Evolutionary conservation across 2,113 vertebrate genomes (phyloP).

Genomic region (Oncorhynchus tshawytscha): DNA sequence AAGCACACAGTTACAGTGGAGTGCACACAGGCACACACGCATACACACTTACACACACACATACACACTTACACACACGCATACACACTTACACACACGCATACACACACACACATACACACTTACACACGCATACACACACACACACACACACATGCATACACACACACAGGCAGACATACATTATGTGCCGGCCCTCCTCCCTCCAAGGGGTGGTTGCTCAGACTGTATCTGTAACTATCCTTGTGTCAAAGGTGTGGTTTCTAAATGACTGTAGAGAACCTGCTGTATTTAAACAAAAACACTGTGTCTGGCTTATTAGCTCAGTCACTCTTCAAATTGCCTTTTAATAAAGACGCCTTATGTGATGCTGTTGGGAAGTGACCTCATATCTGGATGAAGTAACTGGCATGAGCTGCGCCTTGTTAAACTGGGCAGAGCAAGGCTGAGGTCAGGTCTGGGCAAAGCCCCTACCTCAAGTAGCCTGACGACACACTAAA

Average conservation of each 20-base stretch:
- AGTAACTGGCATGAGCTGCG: not conserved
- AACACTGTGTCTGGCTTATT: not conserved
- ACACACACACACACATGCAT: not conserved
- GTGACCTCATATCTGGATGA: not conserved
- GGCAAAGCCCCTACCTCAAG: too few species aligned
- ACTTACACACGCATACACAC: not conserved
- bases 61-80: too few species aligned
- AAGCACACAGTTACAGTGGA: conserved; percentile 4
- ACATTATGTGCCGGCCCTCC: not conserved
- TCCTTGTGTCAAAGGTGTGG: not conserved
- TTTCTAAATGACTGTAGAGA: not conserved
- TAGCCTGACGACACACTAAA: too few species aligned
- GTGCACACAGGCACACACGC: conserved; percentile 15
- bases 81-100: not conserved
- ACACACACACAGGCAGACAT: not conserved
- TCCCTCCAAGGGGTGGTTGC: too few species aligned
- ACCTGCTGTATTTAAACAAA: not conserved
- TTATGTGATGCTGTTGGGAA: not conserved
- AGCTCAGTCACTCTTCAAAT: not conserved
- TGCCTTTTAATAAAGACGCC: not conserved
- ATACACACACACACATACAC: too few species aligned
- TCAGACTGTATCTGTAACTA: not conserved
- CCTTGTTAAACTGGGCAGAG: not conserved
- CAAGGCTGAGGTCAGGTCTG: not conserved
- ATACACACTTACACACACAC: too few species aligned